phyloP scores from a whole-genome alignment of 2,888 invertebrate genomes.

The Frankliniella fusca region DNA sequence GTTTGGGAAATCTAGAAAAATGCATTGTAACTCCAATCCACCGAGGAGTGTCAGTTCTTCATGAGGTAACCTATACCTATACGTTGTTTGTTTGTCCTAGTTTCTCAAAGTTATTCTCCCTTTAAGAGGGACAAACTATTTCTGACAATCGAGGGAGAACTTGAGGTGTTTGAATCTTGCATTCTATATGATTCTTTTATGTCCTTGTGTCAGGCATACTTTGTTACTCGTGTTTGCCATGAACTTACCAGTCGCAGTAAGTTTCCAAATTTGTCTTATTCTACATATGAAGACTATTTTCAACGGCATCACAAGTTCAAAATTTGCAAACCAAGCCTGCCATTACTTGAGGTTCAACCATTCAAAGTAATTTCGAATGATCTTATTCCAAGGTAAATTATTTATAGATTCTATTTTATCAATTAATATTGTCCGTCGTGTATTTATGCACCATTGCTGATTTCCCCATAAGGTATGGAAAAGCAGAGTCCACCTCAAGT shows the following conservation, averaged over 20 bases:
- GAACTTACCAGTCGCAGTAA: slow-evolving; percentile 60
- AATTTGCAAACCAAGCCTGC: slow-evolving; percentile 63
- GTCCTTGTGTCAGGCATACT: slow-evolving; percentile 50
- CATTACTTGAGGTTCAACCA: slow-evolving; percentile 74
- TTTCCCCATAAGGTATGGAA: not conserved
- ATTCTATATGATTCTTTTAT: not conserved
- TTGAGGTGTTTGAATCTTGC: not conserved
- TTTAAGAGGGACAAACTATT: too few species aligned
- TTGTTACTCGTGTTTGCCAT: slow-evolving; percentile 65
- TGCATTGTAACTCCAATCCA: not conserved
- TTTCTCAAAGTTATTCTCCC: too few species aligned
- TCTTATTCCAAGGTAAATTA: slow-evolving; percentile 53
- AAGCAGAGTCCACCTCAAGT: not conserved
- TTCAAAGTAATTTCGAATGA: slow-evolving; percentile 59
- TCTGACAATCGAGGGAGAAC: not conserved
- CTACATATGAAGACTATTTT: slow-evolving; percentile 72
- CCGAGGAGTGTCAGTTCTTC: not conserved
- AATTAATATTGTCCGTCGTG: not conserved
- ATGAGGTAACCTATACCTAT: not conserved
- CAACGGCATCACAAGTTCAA: slow-evolving; percentile 64
- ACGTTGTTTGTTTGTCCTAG: too few species aligned
- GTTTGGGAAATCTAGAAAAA: not conserved
- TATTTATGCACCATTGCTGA: not conserved
- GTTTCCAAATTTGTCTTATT: slow-evolving; percentile 61
- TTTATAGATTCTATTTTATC: slow-evolving; percentile 4